Evolutionary conservation across 2,113 vertebrate genomes (phyloP).

Genomic region (Hippopotamus amphibius): DNA sequence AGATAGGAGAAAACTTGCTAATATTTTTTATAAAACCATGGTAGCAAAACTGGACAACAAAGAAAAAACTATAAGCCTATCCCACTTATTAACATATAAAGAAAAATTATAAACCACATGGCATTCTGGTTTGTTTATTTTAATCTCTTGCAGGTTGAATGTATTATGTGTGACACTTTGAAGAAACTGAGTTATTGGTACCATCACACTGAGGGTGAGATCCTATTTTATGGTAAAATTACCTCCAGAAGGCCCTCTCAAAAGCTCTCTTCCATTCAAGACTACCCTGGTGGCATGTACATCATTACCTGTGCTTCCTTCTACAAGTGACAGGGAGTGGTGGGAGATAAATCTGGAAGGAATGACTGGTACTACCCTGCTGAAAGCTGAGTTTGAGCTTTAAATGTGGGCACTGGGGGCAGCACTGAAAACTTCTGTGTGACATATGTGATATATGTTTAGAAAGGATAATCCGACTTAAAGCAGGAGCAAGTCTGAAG

Average conservation of each 20-base stretch:
- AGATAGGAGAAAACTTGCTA: neutral
- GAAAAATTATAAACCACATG: neutral
- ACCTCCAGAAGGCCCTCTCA: neutral
- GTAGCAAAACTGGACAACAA: conserved; percentile 8
- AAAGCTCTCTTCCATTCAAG: neutral
- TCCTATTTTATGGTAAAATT: neutral
- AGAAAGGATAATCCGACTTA: neutral
- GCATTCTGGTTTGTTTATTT: conserved; percentile 7
- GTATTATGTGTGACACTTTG: neutral
- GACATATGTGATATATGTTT: neutral
- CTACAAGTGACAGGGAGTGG: neutral
- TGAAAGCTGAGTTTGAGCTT: neutral
- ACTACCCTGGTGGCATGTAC: neutral
- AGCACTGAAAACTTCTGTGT: neutral
- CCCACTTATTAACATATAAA: neutral
- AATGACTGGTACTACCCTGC: neutral
- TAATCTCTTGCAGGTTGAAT: neutral
- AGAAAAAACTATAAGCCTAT: neutral
- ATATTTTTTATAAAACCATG: conserved; percentile 1
- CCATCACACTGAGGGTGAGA: neutral
- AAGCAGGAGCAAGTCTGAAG: neutral
- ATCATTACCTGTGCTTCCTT: neutral
- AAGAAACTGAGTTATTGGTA: neutral
- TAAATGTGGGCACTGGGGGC: neutral
- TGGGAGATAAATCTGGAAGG: neutral